Evolutionary conservation across 92 coral and sea anemone species (phyloP).

Genomic region (Ricordea florida): DNA sequence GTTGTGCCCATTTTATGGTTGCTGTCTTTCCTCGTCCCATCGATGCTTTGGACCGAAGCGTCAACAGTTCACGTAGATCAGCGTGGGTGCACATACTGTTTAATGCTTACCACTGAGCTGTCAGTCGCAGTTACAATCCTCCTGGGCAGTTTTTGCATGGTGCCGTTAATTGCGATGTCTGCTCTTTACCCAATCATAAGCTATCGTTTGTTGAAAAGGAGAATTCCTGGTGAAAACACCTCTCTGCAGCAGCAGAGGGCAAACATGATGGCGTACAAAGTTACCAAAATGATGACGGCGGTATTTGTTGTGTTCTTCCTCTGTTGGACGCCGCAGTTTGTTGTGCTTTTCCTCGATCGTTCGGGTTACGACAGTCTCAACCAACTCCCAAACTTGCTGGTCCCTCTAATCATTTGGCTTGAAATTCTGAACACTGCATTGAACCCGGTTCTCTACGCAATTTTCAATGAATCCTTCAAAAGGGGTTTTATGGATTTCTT

Average conservation of each 20-base stretch:
- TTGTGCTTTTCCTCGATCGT: not conserved
- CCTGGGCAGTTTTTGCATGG: not conserved
- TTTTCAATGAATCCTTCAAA: not conserved
- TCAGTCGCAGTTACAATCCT: not conserved
- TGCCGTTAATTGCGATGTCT: conserved; percentile 29
- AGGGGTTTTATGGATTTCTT: not conserved
- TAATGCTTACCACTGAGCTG: not conserved
- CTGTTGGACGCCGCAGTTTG: conserved; percentile 26
- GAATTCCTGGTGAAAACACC: conserved; percentile 18
- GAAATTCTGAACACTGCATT: not conserved
- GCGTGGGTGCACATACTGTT: not conserved
- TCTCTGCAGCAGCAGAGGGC: conserved; percentile 3
- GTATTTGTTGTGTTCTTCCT: conserved; percentile 2
- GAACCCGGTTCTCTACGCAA: not conserved
- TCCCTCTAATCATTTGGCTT: not conserved
- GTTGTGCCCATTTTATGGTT: conserved; percentile 28
- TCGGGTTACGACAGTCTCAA: not conserved
- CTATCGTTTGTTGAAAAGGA: conserved; percentile 30
- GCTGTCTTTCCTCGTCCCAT: conserved; percentile 4
- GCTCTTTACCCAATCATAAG: conserved; percentile 17
- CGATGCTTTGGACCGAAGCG: not conserved
- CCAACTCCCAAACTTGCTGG: not conserved
- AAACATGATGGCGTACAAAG: conserved; percentile 4
- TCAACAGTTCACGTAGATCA: not conserved
- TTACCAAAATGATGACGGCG: conserved; percentile 34